Base-by-base conservation (phyloP, 2,888 invertebrate species). In the Leuctra nigra region DNA sequence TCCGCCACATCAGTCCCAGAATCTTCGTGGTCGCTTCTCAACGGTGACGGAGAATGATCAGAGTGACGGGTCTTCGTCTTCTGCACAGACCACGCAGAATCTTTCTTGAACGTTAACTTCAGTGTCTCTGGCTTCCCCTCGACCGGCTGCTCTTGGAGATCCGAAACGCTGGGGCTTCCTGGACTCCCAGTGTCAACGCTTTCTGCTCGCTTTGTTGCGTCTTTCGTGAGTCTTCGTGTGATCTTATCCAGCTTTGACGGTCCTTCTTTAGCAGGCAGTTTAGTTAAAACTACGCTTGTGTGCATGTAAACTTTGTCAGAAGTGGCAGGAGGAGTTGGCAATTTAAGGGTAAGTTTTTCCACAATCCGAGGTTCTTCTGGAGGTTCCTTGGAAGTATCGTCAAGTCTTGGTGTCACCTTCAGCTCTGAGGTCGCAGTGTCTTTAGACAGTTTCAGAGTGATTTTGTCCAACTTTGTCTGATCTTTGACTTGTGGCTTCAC, bases 401-500 rank as follows among this genome's bases (percentile, higher is more conserved):
- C n/a, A n/a, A n/a, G n/a, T n/a, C n/a, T n/a, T n/a, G n/a, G n/a
- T n/a, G n/a, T n/a, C 4, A 6, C 9, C 18, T 36, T 11, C n/a
- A 11, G 6, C 6, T 7, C 29, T 29, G 29, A 29, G 7, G 29
- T 7, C 11, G 9, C 9, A 23, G 22, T 23, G 35, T 55, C 55
- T 54, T 59, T 59, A 25, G 52, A 55, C 24, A 59, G 47, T n/a
- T 54, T 59, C 14, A 59, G 33, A 14, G 57, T 59, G 22, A 59
- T 59, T 57, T 59, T 60, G 33, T 57, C 55, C 41, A 47, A 23
- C 29, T 60, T 60, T 9, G 50, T 18, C 3, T 14, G 2, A 70
- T 77, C 77, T 66, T 77, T 66, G n/a, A 77, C 76, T 63, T 72
- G 25, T 24, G 57, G 53, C 47, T 59, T 58, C 23, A 35, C 39